Percentiles rank a stretch among this genome's conserved stretches.
Conservation (phyloP, 1,140 invertebrate species). For the Calliopsis andreniformis region DNA sequence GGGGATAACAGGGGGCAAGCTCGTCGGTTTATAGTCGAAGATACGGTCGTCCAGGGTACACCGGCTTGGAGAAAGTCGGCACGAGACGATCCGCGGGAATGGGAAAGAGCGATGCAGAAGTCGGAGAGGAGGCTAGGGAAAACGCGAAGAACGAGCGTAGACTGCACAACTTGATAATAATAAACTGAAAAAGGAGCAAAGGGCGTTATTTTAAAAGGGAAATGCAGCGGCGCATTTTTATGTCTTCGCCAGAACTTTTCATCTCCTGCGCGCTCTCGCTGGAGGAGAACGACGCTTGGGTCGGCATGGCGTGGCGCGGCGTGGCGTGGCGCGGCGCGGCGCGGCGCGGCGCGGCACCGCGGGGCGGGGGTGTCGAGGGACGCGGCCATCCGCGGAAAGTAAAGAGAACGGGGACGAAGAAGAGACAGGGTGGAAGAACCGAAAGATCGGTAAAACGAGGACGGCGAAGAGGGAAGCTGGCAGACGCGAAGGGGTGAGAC, state of each 20-base stretch:
- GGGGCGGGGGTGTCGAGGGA: conserved; percentile 41
- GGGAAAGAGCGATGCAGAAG: conserved; percentile 16
- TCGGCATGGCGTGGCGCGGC: neutral
- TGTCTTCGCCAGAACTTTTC: conserved; percentile 82
- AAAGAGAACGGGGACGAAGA: conserved; percentile 51
- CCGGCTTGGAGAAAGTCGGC: conserved; percentile 21
- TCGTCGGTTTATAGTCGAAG: conserved; percentile 62
- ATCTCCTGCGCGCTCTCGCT: conserved; percentile 66
- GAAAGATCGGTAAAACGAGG: conserved; percentile 16
- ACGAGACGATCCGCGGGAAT: conserved; percentile 14
- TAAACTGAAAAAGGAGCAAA: conserved; percentile 80
- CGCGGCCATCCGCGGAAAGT: conserved; percentile 53
- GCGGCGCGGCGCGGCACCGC: neutral
- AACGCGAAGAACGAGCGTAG: conserved; percentile 32
- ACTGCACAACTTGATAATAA: conserved; percentile 80
- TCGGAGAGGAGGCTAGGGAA: conserved; percentile 17
- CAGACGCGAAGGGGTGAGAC: conserved; percentile 23
- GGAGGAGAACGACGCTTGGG: conserved; percentile 27
- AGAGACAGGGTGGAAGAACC: conserved; percentile 49
- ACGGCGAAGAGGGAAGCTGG: conserved; percentile 23
- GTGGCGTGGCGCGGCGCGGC: no score
- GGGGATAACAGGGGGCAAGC: conserved; percentile 30
- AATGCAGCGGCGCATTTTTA: conserved; percentile 81
- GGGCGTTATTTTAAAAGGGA: conserved; percentile 81
- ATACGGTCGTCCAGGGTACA: conserved; percentile 34